A percentile compares a stretch with the other conserved stretches of the same genome.
These are phyloP conservation scores for Augochlora pura DNA, from an alignment of 1,140 invertebrate genomes.

Conservation along the genomic window DNA sequence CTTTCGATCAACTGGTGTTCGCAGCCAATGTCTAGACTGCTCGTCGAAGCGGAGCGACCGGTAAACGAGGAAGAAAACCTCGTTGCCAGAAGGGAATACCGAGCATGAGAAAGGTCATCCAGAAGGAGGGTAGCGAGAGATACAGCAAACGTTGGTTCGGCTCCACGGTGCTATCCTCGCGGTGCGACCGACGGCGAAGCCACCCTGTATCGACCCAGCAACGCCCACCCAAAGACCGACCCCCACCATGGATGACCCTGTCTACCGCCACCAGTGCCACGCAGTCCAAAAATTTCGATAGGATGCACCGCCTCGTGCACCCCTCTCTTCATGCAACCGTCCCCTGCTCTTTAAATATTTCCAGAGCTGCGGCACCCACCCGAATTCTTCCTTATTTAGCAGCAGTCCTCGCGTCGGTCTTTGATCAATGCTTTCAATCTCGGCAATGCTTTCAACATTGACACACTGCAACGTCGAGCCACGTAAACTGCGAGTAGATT, in stretches of 20 bases:
- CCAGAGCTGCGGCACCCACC: too few species aligned
- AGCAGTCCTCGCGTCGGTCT: too few species aligned
- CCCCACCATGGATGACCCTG: constrained; percentile 62
- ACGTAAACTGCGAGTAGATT: too few species aligned
- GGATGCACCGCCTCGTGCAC: constrained; percentile 21
- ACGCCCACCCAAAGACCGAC: constrained; percentile 66
- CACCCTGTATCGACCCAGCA: constrained; percentile 73
- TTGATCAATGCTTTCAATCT: too few species aligned
- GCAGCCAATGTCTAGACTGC: background rate
- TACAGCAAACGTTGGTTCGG: constrained; percentile 41
- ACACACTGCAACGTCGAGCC: too few species aligned
- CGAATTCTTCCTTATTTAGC: too few species aligned
- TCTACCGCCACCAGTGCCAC: constrained; percentile 44
- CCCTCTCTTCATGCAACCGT: too few species aligned
- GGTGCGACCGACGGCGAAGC: constrained; percentile 58
- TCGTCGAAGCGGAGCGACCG: background rate
- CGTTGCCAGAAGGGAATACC: background rate
- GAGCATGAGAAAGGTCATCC: background rate
- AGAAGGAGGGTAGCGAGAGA: constrained; percentile 16
- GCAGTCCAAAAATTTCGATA: constrained; percentile 55
- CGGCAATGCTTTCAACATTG: too few species aligned
- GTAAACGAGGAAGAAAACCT: background rate
- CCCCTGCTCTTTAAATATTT: too few species aligned
- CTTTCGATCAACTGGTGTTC: background rate
- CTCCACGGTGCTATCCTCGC: constrained; percentile 54